Percentiles rank a stretch among this genome's conserved stretches.
Conservation (phyloP, 1,140 invertebrate species). For the Pectinophora gossypiella region DNA sequence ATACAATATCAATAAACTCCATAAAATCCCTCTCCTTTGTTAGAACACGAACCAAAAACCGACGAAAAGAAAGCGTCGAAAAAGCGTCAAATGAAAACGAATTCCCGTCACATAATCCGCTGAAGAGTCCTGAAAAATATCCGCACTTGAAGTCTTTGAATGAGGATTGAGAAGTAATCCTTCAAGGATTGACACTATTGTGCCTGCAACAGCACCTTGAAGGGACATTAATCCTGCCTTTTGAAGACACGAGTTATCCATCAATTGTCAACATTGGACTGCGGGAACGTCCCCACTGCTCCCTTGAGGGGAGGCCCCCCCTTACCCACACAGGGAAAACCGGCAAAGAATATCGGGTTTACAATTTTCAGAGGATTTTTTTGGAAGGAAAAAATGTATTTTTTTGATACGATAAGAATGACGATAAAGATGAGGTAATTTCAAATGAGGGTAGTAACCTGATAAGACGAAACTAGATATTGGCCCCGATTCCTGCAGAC, state of each 20-base stretch:
- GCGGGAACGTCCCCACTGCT: slow-evolving; percentile 34
- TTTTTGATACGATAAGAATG: too few species aligned
- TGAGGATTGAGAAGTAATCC: slow-evolving; percentile 40
- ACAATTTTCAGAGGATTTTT: too few species aligned
- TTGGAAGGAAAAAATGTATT: too few species aligned
- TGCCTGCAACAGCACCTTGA: slow-evolving; percentile 25
- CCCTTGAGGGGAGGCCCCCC: slow-evolving; percentile 23
- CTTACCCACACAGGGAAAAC: slow-evolving; percentile 38
- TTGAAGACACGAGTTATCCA: slow-evolving; percentile 72
- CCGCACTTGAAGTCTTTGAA: slow-evolving; percentile 7
- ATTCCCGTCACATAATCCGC: slow-evolving; percentile 1
- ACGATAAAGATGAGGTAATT: too few species aligned
- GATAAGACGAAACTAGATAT: too few species aligned
- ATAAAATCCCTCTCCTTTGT: too few species aligned
- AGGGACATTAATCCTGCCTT: slow-evolving; percentile 71
- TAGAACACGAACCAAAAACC: too few species aligned
- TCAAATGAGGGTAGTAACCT: too few species aligned
- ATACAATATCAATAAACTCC: too few species aligned
- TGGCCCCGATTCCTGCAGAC: too few species aligned
- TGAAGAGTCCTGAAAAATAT: slow-evolving; percentile 13
- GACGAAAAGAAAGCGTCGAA: too few species aligned
- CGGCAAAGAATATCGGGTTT: slow-evolving; percentile 36
- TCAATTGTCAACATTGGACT: slow-evolving; percentile 73
- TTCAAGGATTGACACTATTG: slow-evolving; percentile 58
- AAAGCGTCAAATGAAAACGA: not conserved